phyloP scores from a whole-genome alignment of 2,888 invertebrate genomes.

The Amorpha juglandis region DNA sequence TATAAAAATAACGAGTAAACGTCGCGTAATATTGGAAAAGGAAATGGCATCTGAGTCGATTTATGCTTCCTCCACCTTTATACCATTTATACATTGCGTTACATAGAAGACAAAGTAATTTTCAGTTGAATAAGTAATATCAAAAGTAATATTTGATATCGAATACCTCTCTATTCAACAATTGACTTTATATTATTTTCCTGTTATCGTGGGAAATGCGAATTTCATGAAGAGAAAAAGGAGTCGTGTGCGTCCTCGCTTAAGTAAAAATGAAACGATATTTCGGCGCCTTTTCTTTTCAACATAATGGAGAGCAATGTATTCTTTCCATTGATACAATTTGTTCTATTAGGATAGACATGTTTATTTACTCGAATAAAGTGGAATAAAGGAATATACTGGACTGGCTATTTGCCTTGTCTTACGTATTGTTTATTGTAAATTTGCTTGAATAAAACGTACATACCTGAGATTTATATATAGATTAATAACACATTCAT shows the following conservation, averaged over 20 bases:
- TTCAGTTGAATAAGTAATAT: conserved; percentile 51
- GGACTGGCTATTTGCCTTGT: conserved; percentile 1
- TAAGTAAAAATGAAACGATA: conserved; percentile 40
- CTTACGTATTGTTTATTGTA: neutral
- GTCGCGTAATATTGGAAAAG: conserved; percentile 29
- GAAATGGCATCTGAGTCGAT: conserved; percentile 41
- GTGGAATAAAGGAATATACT: conserved; percentile 6
- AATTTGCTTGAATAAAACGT: neutral
- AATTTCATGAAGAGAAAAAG: conserved; percentile 42
- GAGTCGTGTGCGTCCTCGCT: conserved; percentile 34
- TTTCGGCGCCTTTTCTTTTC: conserved; percentile 32
- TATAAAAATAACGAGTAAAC: conserved; percentile 12
- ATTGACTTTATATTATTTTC: conserved; percentile 51
- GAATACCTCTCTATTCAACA: conserved; percentile 43
- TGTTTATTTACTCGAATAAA: conserved; percentile 21
- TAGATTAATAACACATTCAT: neutral
- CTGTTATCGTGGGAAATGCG: conserved; percentile 47
- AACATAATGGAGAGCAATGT: conserved; percentile 32
- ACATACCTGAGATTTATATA: neutral
- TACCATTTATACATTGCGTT: conserved; percentile 44
- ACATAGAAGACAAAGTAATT: conserved; percentile 55
- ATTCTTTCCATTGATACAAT: conserved; percentile 28
- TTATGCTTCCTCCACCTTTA: conserved; percentile 37
- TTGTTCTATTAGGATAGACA: conserved; percentile 11
- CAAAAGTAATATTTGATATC: conserved; percentile 53